Conservation (phyloP, 2,888 invertebrate species). For the Hedya salicella region DNA sequence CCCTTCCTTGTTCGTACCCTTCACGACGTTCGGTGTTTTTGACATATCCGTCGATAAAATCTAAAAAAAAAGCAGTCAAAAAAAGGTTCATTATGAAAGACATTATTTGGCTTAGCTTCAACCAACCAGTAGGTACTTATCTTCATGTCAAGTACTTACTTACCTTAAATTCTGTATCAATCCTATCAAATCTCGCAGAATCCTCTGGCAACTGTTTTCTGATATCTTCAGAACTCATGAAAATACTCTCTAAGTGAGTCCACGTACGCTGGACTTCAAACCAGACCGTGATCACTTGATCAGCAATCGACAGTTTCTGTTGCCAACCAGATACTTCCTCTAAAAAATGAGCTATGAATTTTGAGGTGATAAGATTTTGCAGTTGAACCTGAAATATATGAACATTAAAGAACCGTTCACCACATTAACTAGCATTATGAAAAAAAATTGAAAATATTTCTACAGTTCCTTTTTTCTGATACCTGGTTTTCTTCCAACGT, state of each 20-base stretch:
- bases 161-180: slow-evolving; percentile 95
- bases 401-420: no score
- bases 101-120: neutral
- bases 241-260: slow-evolving; percentile 98
- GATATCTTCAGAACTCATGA: slow-evolving; percentile 99
- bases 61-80: slow-evolving; percentile 66
- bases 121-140: no score
- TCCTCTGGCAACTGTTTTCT: slow-evolving; percentile 97
- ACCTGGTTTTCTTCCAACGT: slow-evolving; percentile 99
- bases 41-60: slow-evolving; percentile 90
- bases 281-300: slow-evolving; percentile 96
- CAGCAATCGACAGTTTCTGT: slow-evolving; percentile 95
- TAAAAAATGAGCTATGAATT: slow-evolving; percentile 97
- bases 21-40: slow-evolving; percentile 94
- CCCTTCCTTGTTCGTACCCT: slow-evolving; percentile 94
- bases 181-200: slow-evolving; percentile 95
- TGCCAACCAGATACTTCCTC: slow-evolving; percentile 98
- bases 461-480: slow-evolving; percentile 36
- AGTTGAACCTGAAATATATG: slow-evolving; percentile 89
- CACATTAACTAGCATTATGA: no score
- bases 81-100: no score
- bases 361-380: slow-evolving; percentile 98
- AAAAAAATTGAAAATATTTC: no score
- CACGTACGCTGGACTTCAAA: slow-evolving; percentile 99
- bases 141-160: no score